These are phyloP conservation scores for Drosophila nannoptera DNA, from an alignment of 1,140 invertebrate genomes.

Conservation along the genomic window DNA sequence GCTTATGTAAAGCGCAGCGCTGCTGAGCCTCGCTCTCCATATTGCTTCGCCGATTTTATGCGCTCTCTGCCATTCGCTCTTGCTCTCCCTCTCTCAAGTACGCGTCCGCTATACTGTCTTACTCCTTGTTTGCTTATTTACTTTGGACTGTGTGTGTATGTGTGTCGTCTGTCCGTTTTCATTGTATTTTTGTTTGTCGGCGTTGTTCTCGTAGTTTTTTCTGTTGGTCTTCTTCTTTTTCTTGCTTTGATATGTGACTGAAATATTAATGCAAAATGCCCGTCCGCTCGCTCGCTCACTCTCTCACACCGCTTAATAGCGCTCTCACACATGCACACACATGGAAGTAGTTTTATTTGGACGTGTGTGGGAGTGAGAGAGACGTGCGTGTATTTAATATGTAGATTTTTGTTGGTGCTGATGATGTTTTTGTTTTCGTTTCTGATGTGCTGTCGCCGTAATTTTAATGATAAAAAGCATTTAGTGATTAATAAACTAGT, in stretches of 20 bases:
- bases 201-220: slow-evolving; percentile 24
- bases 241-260: slow-evolving; percentile 71
- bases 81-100: slow-evolving; percentile 1
- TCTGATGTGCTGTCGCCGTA: slow-evolving; percentile 54
- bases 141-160: slow-evolving; percentile 41
- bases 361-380: slow-evolving; percentile 1
- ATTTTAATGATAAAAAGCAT: slow-evolving; percentile 64
- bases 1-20: slow-evolving; percentile 67
- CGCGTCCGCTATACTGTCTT: slow-evolving; percentile 14
- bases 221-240: slow-evolving; percentile 42
- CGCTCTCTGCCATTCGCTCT: not conserved
- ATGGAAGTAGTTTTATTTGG: slow-evolving; percentile 22
- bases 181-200: slow-evolving; percentile 27
- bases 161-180: slow-evolving; percentile 40
- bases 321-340: slow-evolving; percentile 14
- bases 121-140: slow-evolving; percentile 68
- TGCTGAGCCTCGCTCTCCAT: slow-evolving; percentile 34
- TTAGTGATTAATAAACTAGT: slow-evolving; percentile 61
- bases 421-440: too few relatives aligned
- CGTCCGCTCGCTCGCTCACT: slow-evolving; percentile 23
- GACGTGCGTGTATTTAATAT: slow-evolving; percentile 65
- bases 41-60: not conserved
- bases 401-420: slow-evolving; percentile 36
- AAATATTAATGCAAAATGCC: slow-evolving; percentile 66
- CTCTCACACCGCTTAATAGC: slow-evolving; percentile 24